Evolutionary conservation across 1,140 invertebrate genomes (phyloP).

Genomic region (Doryteuthis pealeii): DNA sequence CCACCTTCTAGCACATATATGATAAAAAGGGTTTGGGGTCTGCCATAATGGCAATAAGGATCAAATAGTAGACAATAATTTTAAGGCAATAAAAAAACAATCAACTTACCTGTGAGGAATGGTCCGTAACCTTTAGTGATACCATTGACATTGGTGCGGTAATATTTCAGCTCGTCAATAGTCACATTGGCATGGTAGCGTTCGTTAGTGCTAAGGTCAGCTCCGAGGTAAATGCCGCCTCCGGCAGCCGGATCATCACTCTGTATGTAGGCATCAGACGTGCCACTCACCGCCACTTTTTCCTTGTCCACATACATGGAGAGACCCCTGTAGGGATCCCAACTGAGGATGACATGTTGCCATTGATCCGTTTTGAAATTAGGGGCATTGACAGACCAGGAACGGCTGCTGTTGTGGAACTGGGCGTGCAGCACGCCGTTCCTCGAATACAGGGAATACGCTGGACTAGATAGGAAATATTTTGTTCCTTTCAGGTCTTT

Average conservation of each 20-base stretch:
- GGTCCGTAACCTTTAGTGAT: slow-evolving; percentile 21
- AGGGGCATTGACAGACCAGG: slow-evolving; percentile 45
- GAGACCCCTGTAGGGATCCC: slow-evolving; percentile 49
- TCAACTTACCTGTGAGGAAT: background rate
- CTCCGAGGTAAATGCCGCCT: slow-evolving; percentile 40
- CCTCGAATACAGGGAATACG: slow-evolving; percentile 50
- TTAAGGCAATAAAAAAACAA: no score
- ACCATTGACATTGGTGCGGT: slow-evolving; percentile 40
- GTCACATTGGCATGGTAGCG: slow-evolving; percentile 29
- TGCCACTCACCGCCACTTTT: slow-evolving; percentile 22
- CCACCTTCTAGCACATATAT: no score
- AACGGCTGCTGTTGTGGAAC: slow-evolving; percentile 34
- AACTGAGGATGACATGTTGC: slow-evolving; percentile 54
- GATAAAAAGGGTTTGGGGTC: no score
- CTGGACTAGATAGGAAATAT: slow-evolving; percentile 49
- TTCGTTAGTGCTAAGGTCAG: slow-evolving; percentile 21
- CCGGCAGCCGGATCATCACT: slow-evolving; percentile 32
- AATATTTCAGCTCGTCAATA: slow-evolving; percentile 55
- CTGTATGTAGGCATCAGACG: slow-evolving; percentile 8
- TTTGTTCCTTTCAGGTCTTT: slow-evolving; percentile 34
- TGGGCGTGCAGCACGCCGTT: slow-evolving; percentile 44
- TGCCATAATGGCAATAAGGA: no score
- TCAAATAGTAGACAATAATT: no score
- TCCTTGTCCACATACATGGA: slow-evolving; percentile 45
- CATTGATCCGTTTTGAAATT: slow-evolving; percentile 40